Conservation (phyloP, 2,797 vertebrate species). For the Danio choprae region DNA sequence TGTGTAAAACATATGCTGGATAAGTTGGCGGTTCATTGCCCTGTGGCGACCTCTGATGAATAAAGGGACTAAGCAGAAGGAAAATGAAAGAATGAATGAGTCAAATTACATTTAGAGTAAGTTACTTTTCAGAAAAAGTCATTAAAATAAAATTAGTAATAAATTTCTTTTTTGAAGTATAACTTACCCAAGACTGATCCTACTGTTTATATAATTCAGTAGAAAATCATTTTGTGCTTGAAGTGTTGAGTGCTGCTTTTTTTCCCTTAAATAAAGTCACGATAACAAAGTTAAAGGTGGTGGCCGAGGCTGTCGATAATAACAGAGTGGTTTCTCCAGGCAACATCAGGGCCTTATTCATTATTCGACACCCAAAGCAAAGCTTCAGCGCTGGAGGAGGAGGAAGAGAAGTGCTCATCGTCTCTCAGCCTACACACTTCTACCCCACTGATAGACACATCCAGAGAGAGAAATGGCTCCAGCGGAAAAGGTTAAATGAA, state of each 20-base stretch:
- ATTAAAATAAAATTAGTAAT: too few relatives aligned
- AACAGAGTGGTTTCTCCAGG: constrained; percentile 17
- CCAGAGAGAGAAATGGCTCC: constrained; percentile 20
- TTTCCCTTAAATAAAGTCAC: background rate
- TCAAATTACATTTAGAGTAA: too few relatives aligned
- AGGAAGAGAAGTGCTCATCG: constrained; percentile 25
- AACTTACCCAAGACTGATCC: too few relatives aligned
- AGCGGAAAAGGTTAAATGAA: constrained; percentile 46
- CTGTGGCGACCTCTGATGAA: too few relatives aligned
- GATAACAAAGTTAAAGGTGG: constrained; percentile 27
- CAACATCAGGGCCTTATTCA: constrained; percentile 26
- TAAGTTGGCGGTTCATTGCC: too few relatives aligned
- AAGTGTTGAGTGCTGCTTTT: constrained; percentile 12
- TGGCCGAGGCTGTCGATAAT: constrained; percentile 27
- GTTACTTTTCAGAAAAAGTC: too few relatives aligned
- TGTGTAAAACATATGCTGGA: too few relatives aligned
- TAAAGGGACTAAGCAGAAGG: too few relatives aligned
- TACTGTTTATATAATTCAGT: too few relatives aligned
- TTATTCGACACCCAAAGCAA: constrained; percentile 32
- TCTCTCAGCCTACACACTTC: constrained; percentile 28
- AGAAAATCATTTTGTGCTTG: background rate
- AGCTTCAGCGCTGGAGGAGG: constrained; percentile 7
- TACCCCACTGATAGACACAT: constrained; percentile 36
- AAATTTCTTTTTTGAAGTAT: too few relatives aligned
- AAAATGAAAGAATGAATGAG: too few relatives aligned